These are phyloP conservation scores for Bergia sp. DNA, from an alignment of 92 coral and sea anemone species.

Conservation along the genomic window DNA sequence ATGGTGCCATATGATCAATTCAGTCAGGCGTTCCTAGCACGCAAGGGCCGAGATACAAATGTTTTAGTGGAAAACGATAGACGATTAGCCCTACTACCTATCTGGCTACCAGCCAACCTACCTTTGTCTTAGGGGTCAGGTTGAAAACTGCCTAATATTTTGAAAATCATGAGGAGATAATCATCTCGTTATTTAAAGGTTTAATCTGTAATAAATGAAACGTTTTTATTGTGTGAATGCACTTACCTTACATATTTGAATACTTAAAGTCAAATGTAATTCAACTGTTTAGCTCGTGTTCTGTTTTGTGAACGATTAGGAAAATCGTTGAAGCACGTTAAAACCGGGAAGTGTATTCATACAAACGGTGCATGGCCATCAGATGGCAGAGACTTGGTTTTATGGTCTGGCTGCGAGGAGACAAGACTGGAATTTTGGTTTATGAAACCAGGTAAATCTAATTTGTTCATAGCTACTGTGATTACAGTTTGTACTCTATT, in stretches of 20 bases:
- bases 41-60: too few species aligned
- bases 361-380: background rate
- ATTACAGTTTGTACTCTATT: too few species aligned
- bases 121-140: background rate
- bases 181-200: too few species aligned
- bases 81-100: background rate
- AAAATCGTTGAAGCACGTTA: background rate
- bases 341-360: background rate
- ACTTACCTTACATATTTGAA: too few species aligned
- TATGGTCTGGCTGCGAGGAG: background rate
- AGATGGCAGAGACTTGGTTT: background rate
- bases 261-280: too few species aligned
- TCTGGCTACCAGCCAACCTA: background rate
- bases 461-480: background rate
- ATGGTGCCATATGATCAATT: too few species aligned
- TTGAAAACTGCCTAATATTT: too few species aligned
- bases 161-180: too few species aligned
- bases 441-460: slow-evolving; percentile 50
- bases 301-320: background rate
- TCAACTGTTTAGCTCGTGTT: background rate
- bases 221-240: too few species aligned
- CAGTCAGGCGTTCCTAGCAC: too few species aligned
- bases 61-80: too few species aligned
- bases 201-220: too few species aligned
- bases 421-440: slow-evolving; percentile 28